Base-by-base conservation (phyloP, 2,888 invertebrate species). In the Drosophila cognata region DNA sequence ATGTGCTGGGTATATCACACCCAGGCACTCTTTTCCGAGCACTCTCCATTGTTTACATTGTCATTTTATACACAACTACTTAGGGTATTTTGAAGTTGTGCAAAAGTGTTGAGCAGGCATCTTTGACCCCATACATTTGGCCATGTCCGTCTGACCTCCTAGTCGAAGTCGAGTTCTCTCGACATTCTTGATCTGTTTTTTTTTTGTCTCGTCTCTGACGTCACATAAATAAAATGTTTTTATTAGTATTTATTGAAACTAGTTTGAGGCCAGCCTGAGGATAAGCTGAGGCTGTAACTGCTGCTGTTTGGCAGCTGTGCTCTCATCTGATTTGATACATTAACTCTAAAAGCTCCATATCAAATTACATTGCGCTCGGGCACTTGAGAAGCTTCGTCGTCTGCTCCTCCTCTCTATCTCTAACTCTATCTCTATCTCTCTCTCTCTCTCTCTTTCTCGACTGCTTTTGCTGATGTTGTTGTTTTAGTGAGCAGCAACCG, bases 241-340 rank as follows among this genome's bases (percentile, higher is more conserved):
- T 77, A 71, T 76, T 81, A 76, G 78, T 85, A 79, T 83, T 83
- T 85, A 83, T 79, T 81, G 69, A 63, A 82, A 85, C 83, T 84
- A 76, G 83, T 70, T 83, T 36, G 57, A 60, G 71, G 61, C 57
- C 65, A 62, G 67, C 67, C 69, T 61, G 67, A 65, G 74, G 46
- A 52, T 67, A 31, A 48, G 58, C 6, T 57, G 64, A 7, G 52
- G 61, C 31, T 71, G 57, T 3, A 53, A 62, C 25, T 63, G 68
- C 31, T 77, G 73, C 48, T 36, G 70, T 59, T 57, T 57, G 61
- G 58, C 76, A 74, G 77, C 70, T 74, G 77, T 62, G 71, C 60
- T 67, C 60, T 71, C 68, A 64, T 46, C 46, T 74, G 67, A 77
- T 74, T 75, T 16, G 64, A 51, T 64, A 29, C 71, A 46, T 46